Evolutionary conservation across 2,113 vertebrate species (phyloP).

Genomic region (Trematocara unimaculatum): DNA sequence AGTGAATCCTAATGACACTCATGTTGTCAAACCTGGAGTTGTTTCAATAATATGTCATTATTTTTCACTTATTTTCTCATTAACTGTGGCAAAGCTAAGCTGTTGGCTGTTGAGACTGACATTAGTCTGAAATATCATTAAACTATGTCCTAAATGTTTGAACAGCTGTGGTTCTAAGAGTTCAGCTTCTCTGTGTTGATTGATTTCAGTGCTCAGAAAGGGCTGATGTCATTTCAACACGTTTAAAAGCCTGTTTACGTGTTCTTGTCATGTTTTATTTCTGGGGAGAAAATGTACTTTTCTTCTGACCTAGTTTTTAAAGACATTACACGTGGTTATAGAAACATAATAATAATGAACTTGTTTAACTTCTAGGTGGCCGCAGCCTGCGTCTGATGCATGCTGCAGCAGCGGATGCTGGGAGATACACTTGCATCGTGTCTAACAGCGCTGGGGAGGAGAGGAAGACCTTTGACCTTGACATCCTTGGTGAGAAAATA

Average conservation of each 20-base stretch:
- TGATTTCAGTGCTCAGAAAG: neutral
- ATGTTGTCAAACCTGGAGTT: neutral
- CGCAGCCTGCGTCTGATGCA: constrained; percentile 81
- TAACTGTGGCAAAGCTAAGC: neutral
- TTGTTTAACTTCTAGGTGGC: constrained; percentile 73
- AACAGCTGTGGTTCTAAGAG: neutral
- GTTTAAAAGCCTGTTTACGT: neutral
- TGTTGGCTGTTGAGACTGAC: neutral
- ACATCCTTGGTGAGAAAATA: constrained; percentile 75
- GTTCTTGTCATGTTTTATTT: neutral
- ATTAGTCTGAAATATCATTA: neutral
- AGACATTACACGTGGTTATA: neutral
- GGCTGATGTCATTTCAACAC: neutral
- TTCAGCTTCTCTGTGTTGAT: neutral
- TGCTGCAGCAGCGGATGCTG: constrained; percentile 72
- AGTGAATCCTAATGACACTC: neutral
- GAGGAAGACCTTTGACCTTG: constrained; percentile 82
- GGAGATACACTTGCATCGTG: constrained; percentile 84
- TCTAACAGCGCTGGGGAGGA: constrained; percentile 86
- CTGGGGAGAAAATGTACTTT: neutral
- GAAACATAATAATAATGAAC: neutral
- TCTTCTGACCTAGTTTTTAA: neutral
- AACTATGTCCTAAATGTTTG: neutral
- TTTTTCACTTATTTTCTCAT: neutral
- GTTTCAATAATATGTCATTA: neutral